phyloP scores from a whole-genome alignment of 2,113 vertebrate species.

The Petromus typicus region DNA sequence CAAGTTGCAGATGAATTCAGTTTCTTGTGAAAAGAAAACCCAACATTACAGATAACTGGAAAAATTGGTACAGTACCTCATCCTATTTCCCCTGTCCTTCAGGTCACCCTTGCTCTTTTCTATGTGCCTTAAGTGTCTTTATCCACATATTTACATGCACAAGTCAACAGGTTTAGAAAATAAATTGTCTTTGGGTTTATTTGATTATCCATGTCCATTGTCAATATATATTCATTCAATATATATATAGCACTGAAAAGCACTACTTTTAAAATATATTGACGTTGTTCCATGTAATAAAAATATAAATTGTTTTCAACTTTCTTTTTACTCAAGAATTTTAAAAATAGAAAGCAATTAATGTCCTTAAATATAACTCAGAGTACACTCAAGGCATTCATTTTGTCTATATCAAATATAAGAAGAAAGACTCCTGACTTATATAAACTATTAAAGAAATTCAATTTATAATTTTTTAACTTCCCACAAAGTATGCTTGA shows the following conservation, averaged over 20 bases:
- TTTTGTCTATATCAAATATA: neutral
- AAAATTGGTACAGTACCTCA: neutral
- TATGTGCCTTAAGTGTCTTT: no score
- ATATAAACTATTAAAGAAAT: neutral
- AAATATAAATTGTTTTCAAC: neutral
- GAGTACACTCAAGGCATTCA: no score
- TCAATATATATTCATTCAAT: neutral
- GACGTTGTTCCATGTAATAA: neutral
- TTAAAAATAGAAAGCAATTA: neutral
- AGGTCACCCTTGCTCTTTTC: no score
- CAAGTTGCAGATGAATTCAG: neutral
- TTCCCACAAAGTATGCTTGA: neutral
- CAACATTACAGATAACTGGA: neutral
- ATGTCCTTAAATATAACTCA: neutral
- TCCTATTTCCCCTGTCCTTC: neutral
- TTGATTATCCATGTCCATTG: no score
- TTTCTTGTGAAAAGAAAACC: neutral
- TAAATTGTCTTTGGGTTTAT: neutral
- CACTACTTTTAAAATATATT: neutral
- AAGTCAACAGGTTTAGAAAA: neutral
- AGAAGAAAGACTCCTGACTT: neutral
- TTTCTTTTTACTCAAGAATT: neutral
- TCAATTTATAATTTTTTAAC: neutral
- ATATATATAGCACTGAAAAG: neutral
- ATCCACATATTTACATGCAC: neutral